Conservation (phyloP, 2,888 invertebrate species). For the Byasa hedistus region DNA sequence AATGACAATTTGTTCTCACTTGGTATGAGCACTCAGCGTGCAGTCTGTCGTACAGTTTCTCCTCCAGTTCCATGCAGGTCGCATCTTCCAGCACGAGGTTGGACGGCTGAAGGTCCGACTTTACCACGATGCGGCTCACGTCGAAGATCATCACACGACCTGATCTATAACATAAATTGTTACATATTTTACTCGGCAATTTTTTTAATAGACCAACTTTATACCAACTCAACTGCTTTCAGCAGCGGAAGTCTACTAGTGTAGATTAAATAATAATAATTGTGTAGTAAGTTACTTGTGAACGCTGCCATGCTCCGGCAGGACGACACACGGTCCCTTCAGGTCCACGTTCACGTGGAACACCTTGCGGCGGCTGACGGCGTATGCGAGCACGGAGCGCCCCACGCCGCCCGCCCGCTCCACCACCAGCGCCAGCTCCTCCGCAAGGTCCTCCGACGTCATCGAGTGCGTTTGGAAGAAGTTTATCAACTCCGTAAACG, state of each 20-base stretch:
- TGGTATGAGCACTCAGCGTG: constrained; percentile 86
- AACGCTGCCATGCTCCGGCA: constrained; percentile 87
- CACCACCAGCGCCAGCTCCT: constrained; percentile 48
- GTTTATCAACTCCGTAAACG: constrained; percentile 84
- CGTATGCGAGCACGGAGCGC: constrained; percentile 64
- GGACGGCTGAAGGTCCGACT: constrained; percentile 86
- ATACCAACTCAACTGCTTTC: no score
- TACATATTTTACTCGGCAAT: no score
- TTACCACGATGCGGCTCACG: constrained; percentile 83
- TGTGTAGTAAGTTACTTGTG: constrained; percentile 73
- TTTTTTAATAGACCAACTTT: no score
- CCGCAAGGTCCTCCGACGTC: constrained; percentile 64
- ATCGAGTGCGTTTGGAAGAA: constrained; percentile 82
- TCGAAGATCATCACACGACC: constrained; percentile 87
- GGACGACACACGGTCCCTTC: constrained; percentile 86
- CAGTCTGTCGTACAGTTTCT: constrained; percentile 87
- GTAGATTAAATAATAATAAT: no score
- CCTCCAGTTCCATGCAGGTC: constrained; percentile 90
- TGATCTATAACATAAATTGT: constrained; percentile 63
- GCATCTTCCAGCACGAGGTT: constrained; percentile 85
- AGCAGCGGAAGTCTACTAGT: no score
- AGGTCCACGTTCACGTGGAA: constrained; percentile 86
- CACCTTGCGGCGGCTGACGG: constrained; percentile 69
- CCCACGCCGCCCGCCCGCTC: constrained; percentile 60
- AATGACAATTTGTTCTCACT: constrained; percentile 49